phyloP scores from a whole-genome alignment of 2,888 invertebrate species.

The Julus scandinavius region DNA sequence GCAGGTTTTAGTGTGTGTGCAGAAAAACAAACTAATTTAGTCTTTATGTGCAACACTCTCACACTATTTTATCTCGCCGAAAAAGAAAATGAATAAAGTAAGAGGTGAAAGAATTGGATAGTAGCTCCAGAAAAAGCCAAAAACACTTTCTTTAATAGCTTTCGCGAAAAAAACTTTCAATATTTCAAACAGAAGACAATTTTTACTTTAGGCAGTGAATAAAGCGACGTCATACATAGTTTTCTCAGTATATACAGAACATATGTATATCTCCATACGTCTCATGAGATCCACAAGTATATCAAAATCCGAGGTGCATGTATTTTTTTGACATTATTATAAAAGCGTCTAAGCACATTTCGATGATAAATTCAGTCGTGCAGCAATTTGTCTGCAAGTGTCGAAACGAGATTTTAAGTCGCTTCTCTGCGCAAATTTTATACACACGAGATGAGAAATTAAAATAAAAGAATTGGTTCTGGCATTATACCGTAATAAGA shows the following conservation, averaged over 20 bases:
- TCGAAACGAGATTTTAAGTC: background rate
- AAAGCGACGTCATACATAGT: background rate
- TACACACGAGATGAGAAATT: constrained; percentile 9
- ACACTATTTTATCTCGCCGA: background rate
- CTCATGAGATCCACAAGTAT: background rate
- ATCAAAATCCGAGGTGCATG: background rate
- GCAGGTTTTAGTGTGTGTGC: background rate
- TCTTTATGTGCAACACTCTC: background rate
- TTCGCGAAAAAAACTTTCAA: background rate
- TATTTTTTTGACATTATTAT: background rate
- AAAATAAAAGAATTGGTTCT: background rate
- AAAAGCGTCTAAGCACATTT: background rate
- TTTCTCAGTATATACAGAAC: background rate
- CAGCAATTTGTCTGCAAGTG: background rate
- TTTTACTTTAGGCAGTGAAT: background rate
- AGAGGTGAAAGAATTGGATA: background rate
- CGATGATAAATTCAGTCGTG: constrained; percentile 7
- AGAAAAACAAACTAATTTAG: background rate
- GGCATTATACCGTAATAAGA: background rate
- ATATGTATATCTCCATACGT: background rate
- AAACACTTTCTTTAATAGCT: background rate
- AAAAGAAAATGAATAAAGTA: background rate
- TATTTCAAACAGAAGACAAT: background rate
- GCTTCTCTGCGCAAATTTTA: background rate
- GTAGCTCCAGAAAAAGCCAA: background rate